Evolutionary conservation across 2,888 invertebrate genomes (phyloP).

Genomic region (Meliscaeva auricollis): DNA sequence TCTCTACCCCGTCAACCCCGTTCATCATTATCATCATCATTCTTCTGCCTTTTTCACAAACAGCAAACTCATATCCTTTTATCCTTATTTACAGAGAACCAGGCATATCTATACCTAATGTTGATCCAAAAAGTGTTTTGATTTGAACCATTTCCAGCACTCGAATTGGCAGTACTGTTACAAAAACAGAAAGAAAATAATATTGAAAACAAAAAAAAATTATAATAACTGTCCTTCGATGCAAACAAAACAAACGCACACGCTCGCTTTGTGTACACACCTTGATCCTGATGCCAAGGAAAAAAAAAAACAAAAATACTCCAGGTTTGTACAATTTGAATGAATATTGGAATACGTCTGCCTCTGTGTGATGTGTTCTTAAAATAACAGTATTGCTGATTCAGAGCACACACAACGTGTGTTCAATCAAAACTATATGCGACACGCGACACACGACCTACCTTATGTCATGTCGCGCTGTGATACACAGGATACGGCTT

Average conservation of each 20-base stretch:
- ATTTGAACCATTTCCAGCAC: conserved; percentile 47
- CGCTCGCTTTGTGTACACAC: conserved; percentile 69
- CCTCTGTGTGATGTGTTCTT: conserved; percentile 21
- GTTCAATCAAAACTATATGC: conserved; percentile 75
- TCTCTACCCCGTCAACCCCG: too few species aligned
- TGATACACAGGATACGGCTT: conserved; percentile 8
- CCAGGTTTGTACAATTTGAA: background rate
- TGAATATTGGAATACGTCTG: background rate
- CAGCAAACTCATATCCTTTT: conserved; percentile 1
- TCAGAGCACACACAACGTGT: conserved; percentile 62
- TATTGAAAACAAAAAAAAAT: conserved; percentile 11
- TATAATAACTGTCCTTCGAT: conserved; percentile 55
- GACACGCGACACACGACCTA: conserved; percentile 76
- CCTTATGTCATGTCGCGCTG: conserved; percentile 52
- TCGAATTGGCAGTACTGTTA: conserved; percentile 9
- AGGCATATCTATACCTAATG: conserved; percentile 48
- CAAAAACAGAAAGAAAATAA: background rate
- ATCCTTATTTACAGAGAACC: background rate
- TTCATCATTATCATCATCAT: conserved; percentile 23
- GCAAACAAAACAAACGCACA: conserved; percentile 70
- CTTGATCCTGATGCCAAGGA: conserved; percentile 50
- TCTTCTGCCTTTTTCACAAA: background rate
- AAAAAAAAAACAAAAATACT: conserved; percentile 36
- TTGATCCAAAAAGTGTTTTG: conserved; percentile 44
- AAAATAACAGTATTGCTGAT: conserved; percentile 73